Base-by-base conservation (phyloP, 1,140 invertebrate species). In the Zaprionus ornatus region DNA sequence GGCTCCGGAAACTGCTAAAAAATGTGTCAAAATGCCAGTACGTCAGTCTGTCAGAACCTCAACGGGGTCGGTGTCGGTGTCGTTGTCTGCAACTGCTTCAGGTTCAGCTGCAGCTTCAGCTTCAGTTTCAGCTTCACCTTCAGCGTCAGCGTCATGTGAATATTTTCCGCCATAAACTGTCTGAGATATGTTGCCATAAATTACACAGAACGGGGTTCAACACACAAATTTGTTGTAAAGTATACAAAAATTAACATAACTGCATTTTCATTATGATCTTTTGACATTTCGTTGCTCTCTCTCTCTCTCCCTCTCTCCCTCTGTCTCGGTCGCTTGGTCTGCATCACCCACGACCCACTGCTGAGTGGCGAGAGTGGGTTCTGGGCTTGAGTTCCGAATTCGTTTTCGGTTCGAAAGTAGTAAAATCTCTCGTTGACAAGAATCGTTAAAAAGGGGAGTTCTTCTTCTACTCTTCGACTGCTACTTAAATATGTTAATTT, bases 281-380 rank as follows among this genome's bases (percentile, higher is more conserved):
- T 65, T 27, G 42, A 63, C 42, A 56, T 55, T 25, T 66, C 23
- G 32, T 70, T 42, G 4, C 45, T 63, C 40, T 32, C 17, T 50
- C 54, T 37, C 55, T 40, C 71, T 13, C 21, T 60, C 42, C 9
- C 27, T 42, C 29, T 25, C 29, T 72, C 54, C 25, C 37, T 29
- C 59, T 42, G n/a, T n/a, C n/a, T n/a, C n/a, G n/a, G n/a, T n/a
- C n/a, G n/a, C 52, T 57, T 48, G 42, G 61, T 50, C 59, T 48
- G 37, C n/a, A 13, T 80, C 82, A 85, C 85, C 84, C 85, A 88
- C 84, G 78, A 81, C 78, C 85, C 45, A 84, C 79, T 82, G 86
- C 75, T 83, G 83, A 27, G 77, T 32, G n/a, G 6, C n/a, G 40
- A 45, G 40, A 45, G 40, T 45, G n/a, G n/a, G 40, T 61, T 72